A percentile compares a stretch with the other conserved stretches of the same genome.
Evolutionary conservation across 2,113 vertebrate species (phyloP).

Genomic region (Paralichthys olivaceus): DNA sequence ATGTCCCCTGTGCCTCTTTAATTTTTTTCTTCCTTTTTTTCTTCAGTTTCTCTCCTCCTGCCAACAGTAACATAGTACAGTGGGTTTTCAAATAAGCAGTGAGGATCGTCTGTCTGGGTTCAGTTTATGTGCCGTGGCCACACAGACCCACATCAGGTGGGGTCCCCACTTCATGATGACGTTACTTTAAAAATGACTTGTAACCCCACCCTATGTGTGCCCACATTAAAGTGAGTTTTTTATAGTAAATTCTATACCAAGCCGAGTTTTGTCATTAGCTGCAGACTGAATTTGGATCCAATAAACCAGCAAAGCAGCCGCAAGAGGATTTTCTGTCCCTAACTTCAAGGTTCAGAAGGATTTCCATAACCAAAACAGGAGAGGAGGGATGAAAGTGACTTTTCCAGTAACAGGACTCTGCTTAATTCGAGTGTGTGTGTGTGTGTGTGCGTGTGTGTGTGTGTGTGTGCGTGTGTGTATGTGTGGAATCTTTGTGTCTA

Average conservation of each 20-base stretch:
- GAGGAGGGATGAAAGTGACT: slow-evolving; percentile 12
- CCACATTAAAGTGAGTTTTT: neutral
- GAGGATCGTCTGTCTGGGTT: slow-evolving; percentile 20
- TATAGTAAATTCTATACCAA: neutral
- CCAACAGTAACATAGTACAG: slow-evolving; percentile 5
- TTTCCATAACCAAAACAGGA: slow-evolving; percentile 42
- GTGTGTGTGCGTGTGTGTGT: neutral
- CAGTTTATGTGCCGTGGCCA: slow-evolving; percentile 23
- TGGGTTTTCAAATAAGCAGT: slow-evolving; percentile 14
- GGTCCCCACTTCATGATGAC: neutral
- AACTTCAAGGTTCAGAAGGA: slow-evolving; percentile 20
- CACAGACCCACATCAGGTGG: neutral
- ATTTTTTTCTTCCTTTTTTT: neutral
- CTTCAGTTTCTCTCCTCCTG: neutral
- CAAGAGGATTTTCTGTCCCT: neutral
- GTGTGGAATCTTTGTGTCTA: neutral
- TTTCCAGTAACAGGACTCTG: slow-evolving; percentile 30
- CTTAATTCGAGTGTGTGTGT: neutral
- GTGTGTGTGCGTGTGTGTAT: no score
- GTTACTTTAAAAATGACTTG: neutral
- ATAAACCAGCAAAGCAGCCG: neutral
- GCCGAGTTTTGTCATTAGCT: neutral
- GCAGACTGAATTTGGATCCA: neutral
- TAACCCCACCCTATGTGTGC: neutral
- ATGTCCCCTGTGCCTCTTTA: neutral